Base-by-base conservation (phyloP, 2,113 vertebrate genomes). In the Lagopus muta region DNA sequence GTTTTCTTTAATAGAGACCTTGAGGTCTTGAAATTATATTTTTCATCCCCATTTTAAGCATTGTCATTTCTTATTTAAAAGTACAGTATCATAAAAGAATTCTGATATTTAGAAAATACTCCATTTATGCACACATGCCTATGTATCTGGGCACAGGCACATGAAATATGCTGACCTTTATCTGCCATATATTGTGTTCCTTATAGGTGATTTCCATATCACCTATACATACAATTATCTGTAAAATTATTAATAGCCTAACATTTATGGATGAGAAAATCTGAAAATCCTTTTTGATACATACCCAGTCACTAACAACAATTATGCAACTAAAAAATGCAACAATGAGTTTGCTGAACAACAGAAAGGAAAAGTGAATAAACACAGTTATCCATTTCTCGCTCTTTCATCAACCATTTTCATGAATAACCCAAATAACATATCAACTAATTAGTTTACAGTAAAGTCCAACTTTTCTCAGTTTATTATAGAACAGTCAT, bases 1-100 rank as follows among this genome's bases (percentile, higher is more conserved):
- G 18, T 89, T 95, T 94, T 69, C 75, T 92, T 90, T 93, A 94
- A 80, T 48, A 76, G 85, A 91, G 82, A 93, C 78, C 76, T 79
- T n/a, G 71, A 79, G 67, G 74, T 77, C 86, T 95, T 90, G n/a
- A 87, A 95, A 96, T 94, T 80, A 8, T 82, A 38, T 95, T 92
- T 67, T 54, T 13, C 13, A 43, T 77, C 47, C 70, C 88, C 66
- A 85, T 66, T 15, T 64, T 27, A n/a, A 92, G 12, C 8, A 55
- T 65, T 72, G 55, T 62, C 0, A 45, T 79, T 87, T 80, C 40
- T 70, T 73, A 70, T 60, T 79, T 75, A 38, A 94, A 93, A 77
- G 79, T 73, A 70, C 7, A 17, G 82, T 13, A 18, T 67, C 42
- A 55, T 87, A 54, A 62, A 82, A 76, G 4, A 65, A 54, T 61